Conservation (phyloP, 2,888 invertebrate genomes). For the Callosobruchus maculatus region DNA sequence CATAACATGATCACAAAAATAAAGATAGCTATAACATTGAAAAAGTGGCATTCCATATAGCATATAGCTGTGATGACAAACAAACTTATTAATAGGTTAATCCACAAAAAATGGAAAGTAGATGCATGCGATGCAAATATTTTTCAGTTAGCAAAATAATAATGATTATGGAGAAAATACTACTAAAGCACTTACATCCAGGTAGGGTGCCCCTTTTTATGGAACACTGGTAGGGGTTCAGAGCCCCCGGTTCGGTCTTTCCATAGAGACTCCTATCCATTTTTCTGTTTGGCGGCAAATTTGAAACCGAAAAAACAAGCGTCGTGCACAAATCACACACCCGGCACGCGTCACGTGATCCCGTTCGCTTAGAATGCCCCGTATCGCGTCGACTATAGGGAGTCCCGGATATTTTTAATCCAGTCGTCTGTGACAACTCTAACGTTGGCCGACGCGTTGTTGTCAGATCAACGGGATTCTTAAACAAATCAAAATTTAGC, state of each 20-base stretch:
- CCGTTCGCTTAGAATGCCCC: not conserved
- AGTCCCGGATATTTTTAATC: not conserved
- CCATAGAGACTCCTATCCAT: constrained; percentile 93
- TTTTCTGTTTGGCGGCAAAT: not conserved
- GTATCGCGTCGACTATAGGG: not conserved
- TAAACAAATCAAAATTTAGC: not conserved
- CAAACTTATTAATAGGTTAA: no score
- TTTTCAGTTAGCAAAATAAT: constrained; percentile 10
- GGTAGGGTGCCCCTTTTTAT: constrained; percentile 80
- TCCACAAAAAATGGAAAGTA: no score
- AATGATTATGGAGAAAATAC: constrained; percentile 1
- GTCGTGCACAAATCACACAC: not conserved
- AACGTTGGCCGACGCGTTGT: not conserved
- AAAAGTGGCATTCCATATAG: no score
- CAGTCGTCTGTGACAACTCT: not conserved
- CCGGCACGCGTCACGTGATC: not conserved
- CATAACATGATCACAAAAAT: no score
- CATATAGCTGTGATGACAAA: no score
- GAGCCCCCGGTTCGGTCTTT: constrained; percentile 77
- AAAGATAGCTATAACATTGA: no score
- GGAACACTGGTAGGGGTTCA: constrained; percentile 82
- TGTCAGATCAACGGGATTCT: not conserved
- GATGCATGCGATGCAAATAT: no score
- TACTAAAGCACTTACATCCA: constrained; percentile 69
- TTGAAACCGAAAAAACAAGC: not conserved